Base-by-base conservation (phyloP, 2,797 vertebrate species). In the Limnodromus scolopaceus region DNA sequence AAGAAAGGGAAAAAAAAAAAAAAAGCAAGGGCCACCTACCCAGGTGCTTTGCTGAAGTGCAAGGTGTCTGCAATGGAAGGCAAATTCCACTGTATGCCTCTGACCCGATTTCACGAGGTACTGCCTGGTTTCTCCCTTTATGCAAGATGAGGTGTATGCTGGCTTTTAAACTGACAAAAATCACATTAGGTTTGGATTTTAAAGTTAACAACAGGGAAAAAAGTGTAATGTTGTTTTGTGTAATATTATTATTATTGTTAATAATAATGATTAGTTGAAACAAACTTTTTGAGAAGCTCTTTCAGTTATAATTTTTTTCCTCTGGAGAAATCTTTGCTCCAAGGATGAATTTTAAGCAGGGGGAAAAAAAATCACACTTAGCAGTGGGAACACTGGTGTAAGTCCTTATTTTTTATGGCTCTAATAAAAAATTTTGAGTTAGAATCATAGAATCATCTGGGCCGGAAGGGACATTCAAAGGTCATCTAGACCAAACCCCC, bases 21-120 rank as follows among this genome's bases (percentile, higher is more conserved):
- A 16, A 39, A 36, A 63, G 9, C 16, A 48, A 19, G 2, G 3
- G 10, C 3, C 41, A 45, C 23, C 14, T 24, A 28, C 1, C 1
- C 0, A 1, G 20, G 38, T 57, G 34, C 69, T 82, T 75, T 69
- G 43, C 25, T n/a, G 19, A 49, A 18, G 19, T 38, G 34, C 38
- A 39, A 57, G 30, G 6, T 36, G 13, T 39, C 38, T 30, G 8
- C 16, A 10, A 11, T 10, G 22, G 25, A 57, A 78, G n/a, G 27
- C 24, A 32, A 58, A 34, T 13, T 51, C 20, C 7, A 8, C 14
- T 23, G 5, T 20, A 12, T 9, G 13, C 4, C 10, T 61, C 53
- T 45, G 34, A 85, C 43, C 4, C 0, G 1, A 49, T 49, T 48
- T 43, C 5, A 46, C n/a, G n/a, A 46, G 6, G 28, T 55, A 22